Conservation (phyloP, 2,113 vertebrate species). For the Otolemur garnettii region DNA sequence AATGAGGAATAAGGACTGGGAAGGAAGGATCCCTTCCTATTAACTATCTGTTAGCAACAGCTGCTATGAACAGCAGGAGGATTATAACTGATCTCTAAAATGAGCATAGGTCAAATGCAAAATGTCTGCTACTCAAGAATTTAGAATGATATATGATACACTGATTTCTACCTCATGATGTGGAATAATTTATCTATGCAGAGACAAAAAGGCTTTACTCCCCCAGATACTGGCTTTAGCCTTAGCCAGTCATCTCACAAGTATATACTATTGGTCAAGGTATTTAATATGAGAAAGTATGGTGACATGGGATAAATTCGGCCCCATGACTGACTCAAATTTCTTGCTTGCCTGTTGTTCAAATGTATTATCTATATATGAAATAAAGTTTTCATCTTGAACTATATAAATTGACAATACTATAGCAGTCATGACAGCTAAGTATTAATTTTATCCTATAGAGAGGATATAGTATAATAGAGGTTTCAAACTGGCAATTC, state of each 20-base stretch:
- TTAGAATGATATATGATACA: slow-evolving; percentile 5
- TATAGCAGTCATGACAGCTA: not conserved
- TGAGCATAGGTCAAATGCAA: not conserved
- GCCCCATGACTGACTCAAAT: not conserved
- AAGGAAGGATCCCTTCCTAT: not conserved
- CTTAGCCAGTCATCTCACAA: not conserved
- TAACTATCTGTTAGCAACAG: slow-evolving; percentile 1
- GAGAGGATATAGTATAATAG: not conserved
- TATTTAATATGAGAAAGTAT: not conserved
- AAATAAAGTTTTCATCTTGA: slow-evolving; percentile 33
- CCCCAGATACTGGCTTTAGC: not conserved
- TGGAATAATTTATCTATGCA: not conserved
- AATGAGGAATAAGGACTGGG: not conserved
- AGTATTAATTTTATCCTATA: slow-evolving; percentile 49
- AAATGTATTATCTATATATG: not conserved
- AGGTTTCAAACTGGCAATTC: not conserved
- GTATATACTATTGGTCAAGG: not conserved
- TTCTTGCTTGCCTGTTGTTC: not conserved
- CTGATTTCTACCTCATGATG: not conserved
- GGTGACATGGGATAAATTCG: slow-evolving; percentile 2
- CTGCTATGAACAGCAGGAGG: not conserved
- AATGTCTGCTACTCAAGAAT: slow-evolving; percentile 26
- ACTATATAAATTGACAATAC: not conserved
- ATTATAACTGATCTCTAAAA: slow-evolving; percentile 56
- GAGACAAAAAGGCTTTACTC: not conserved